Base-by-base conservation (phyloP, 1,140 invertebrate species). In the Mya arenaria region DNA sequence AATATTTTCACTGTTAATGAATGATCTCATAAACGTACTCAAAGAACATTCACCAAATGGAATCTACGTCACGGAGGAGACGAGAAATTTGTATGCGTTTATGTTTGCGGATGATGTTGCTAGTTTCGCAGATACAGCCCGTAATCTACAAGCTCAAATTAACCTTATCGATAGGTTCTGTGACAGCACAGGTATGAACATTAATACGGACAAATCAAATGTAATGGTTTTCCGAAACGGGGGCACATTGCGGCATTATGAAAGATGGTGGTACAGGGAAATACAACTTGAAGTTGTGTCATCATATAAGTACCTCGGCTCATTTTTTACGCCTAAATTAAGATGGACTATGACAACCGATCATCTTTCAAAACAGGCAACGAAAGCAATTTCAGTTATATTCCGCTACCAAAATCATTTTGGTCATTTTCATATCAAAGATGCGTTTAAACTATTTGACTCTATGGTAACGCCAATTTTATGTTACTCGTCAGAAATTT, bases 101-200 rank as follows among this genome's bases (percentile, higher is more conserved):
- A 78, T 78, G 63, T 77, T 65, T 62, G 74, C 74, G 6, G 56
- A 74, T 39, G 56, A 62, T 62, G 36, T 72, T 17, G 19, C 68
- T 8, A 55, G 28, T 8, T 10, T 56, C 41, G 71, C 34, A 39
- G 34, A 73, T 39, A 73, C 71, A 30, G 52, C 60, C 25, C 17
- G 6, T 32, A 68, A 48, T 32, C 65, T 68, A n/a, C 65, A 68
- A 68, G 17, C 41, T 23, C 65, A 55, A 15, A 52, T 72, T 23
- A 72, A 72, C 48, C 23, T 37, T 28, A 28, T 72, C 10, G 30
- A 28, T 72, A 25, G 25, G 28, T 73, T 17, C 41, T 73, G 52
- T 60, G 23, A 56, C 32, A 36, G 34, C 23, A 58, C 71, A 32
- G 71, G 71, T 10, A 44, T 75, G 60, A 25, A 44, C 32, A 34